phyloP scores from a whole-genome alignment of 2,113 vertebrate genomes.

The Zapus hudsonius region DNA sequence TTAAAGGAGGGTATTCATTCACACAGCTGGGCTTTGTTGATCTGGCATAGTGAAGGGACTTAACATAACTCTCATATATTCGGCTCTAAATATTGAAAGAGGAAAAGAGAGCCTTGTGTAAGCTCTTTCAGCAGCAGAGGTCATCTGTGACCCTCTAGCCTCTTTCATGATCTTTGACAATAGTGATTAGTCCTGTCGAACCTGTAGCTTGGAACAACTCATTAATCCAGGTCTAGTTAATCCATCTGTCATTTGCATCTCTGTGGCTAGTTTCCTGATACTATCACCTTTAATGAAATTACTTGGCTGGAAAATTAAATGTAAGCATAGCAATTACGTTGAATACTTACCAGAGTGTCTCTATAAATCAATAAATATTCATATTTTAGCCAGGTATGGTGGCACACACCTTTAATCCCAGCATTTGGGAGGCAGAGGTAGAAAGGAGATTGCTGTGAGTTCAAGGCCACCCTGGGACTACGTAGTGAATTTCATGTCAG shows the following conservation, averaged over 20 bases:
- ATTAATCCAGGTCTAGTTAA: neutral
- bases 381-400: no score
- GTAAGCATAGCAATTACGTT: neutral
- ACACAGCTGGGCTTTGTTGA: neutral
- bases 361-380: neutral
- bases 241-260: neutral
- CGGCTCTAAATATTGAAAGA: slow-evolving; percentile 42
- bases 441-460: no score
- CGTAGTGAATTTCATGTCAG: no score
- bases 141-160: neutral
- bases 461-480: no score
- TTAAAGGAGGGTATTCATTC: slow-evolving; percentile 17
- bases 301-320: slow-evolving; percentile 26
- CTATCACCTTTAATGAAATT: neutral
- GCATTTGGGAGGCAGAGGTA: neutral
- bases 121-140: slow-evolving; percentile 6
- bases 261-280: neutral
- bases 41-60: slow-evolving; percentile 2
- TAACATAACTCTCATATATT: neutral
- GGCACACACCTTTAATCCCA: neutral
- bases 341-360: neutral
- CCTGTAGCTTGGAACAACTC: neutral
- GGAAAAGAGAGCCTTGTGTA: neutral
- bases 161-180: neutral
- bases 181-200: neutral